Percentiles rank a stretch among this genome's conserved stretches.
Evolutionary conservation across 2,888 invertebrate species (phyloP).

Genomic region (Pediacus dermestoides): DNA sequence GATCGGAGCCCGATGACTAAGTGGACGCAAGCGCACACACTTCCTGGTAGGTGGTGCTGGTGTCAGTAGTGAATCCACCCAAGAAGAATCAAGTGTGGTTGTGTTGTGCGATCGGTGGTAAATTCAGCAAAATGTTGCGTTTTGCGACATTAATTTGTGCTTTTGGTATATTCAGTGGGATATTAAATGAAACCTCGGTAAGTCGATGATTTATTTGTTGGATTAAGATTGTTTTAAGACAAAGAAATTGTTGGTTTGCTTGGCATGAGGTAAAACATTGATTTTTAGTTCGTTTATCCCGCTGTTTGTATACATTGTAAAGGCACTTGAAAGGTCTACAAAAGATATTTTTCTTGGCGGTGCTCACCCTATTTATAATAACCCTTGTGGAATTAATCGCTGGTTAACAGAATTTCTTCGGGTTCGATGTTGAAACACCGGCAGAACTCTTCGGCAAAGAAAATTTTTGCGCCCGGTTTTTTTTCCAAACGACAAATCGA

Average conservation of each 20-base stretch:
- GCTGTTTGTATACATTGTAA: conserved; percentile 31
- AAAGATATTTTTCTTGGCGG: not conserved
- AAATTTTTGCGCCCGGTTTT: no score
- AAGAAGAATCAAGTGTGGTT: conserved; percentile 25
- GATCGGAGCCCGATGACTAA: conserved; percentile 30
- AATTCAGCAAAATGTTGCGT: conserved; percentile 53
- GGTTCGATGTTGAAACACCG: no score
- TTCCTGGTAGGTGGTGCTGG: conserved; percentile 46
- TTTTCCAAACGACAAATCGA: no score
- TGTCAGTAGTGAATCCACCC: conserved; percentile 43
- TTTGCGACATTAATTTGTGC: conserved; percentile 60
- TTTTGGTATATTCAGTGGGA: conserved; percentile 58
- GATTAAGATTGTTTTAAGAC: conserved; percentile 10
- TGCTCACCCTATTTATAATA: no score
- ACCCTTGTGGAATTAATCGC: no score
- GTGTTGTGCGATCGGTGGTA: conserved; percentile 5
- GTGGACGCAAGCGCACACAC: conserved; percentile 38
- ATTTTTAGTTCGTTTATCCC: conserved; percentile 35
- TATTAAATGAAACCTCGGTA: conserved; percentile 58
- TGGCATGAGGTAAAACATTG: conserved; percentile 34
- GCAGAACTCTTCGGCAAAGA: no score
- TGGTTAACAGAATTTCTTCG: no score
- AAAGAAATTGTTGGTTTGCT: conserved; percentile 19
- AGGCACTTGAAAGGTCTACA: conserved; percentile 12
- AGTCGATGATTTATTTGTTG: conserved; percentile 28